Conservation (phyloP, 2,113 vertebrate species). For the Origma solitaria region DNA sequence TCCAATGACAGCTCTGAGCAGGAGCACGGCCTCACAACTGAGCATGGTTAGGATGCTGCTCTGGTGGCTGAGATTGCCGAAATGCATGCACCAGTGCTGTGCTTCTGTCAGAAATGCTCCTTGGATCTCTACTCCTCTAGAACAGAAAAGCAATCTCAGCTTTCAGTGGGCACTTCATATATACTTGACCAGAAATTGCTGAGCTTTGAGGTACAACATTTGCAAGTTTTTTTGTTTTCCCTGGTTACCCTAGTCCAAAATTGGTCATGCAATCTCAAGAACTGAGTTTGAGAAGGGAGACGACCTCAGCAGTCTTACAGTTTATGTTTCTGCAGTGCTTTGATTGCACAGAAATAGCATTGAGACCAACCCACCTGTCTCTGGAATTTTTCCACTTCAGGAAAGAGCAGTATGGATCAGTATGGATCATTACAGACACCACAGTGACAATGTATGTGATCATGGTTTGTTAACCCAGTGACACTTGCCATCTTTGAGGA, state of each 20-base stretch:
- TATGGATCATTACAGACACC: not conserved
- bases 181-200: not conserved
- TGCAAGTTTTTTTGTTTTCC: not conserved
- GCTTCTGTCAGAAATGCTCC: not conserved
- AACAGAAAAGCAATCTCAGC: not conserved
- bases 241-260: not conserved
- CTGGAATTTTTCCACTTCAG: not conserved
- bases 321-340: not conserved
- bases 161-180: not conserved
- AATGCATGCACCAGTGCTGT: not conserved
- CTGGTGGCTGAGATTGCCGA: not conserved
- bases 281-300: not conserved
- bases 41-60: not conserved
- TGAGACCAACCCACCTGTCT: not conserved
- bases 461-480: not conserved
- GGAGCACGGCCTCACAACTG: rapidly evolving
- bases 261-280: not conserved
- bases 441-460: not conserved
- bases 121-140: not conserved
- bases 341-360: not conserved
- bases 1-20: not conserved
- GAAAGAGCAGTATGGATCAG: not conserved
- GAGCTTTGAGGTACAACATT: not conserved
- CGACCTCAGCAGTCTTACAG: not conserved
- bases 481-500: not conserved